Percentiles rank a stretch among this genome's conserved stretches.
phyloP scores from a whole-genome alignment of 2,888 invertebrate genomes.

The Thereva unica region DNA sequence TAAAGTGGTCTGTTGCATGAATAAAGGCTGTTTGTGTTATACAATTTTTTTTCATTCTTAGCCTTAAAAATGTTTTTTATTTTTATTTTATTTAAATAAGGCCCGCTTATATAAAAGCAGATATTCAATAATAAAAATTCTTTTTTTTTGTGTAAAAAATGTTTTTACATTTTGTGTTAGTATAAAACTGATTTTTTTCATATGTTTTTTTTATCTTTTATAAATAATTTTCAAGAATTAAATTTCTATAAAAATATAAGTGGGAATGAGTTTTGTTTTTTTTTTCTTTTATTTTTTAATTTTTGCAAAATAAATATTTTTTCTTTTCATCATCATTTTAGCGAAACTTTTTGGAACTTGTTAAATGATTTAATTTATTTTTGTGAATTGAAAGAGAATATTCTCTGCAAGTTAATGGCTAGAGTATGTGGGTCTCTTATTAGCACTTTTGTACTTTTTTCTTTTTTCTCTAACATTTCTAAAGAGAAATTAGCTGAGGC shows the following conservation, averaged over 20 bases:
- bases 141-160: constrained; percentile 4
- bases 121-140: constrained; percentile 3
- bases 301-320: constrained; percentile 28
- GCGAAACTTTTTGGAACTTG: constrained; percentile 17
- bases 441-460: too few relatives aligned
- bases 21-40: constrained; percentile 16
- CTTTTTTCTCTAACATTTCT: too few relatives aligned
- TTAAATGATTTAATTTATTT: constrained; percentile 17
- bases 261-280: constrained; percentile 19
- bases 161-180: constrained; percentile 17
- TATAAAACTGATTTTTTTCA: constrained; percentile 7
- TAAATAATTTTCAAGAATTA: constrained; percentile 17
- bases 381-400: too few relatives aligned
- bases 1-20: constrained; percentile 34
- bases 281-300: background rate
- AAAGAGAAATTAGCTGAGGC: too few relatives aligned
- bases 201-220: constrained; percentile 12
- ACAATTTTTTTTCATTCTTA: constrained; percentile 14
- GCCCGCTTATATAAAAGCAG: constrained; percentile 32
- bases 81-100: constrained; percentile 20
- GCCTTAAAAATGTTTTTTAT: constrained; percentile 22
- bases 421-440: too few relatives aligned
- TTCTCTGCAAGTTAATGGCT: too few relatives aligned
- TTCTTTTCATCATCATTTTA: constrained; percentile 9
- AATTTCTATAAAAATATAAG: constrained; percentile 27